phyloP scores from a whole-genome alignment of 2,888 invertebrate species.

The Taphrorychus bicolor region DNA sequence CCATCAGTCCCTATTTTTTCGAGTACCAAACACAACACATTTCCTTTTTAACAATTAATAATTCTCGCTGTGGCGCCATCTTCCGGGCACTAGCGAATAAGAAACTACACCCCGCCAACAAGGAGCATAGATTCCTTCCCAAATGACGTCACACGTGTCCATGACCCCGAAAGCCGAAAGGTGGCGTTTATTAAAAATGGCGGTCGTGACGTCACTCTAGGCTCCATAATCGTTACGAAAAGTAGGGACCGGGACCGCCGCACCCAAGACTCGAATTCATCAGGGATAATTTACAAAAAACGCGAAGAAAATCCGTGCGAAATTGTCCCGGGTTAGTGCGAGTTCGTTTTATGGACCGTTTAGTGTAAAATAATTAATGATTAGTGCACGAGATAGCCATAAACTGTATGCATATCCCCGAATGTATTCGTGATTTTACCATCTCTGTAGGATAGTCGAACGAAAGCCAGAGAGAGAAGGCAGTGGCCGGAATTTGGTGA shows the following conservation, averaged over 20 bases:
- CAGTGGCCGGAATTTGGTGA: conserved; percentile 37
- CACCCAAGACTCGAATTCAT: conserved; percentile 52
- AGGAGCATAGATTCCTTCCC: neutral
- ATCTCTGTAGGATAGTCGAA: conserved; percentile 56
- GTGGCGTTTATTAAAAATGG: conserved; percentile 47
- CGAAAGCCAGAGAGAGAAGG: conserved; percentile 33
- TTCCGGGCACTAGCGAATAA: no score
- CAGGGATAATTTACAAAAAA: conserved; percentile 43
- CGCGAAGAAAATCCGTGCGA: conserved; percentile 45
- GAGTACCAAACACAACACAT: no score
- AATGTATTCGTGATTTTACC: conserved; percentile 58
- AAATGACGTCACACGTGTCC: conserved; percentile 21
- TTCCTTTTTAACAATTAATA: no score
- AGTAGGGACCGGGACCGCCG: conserved; percentile 51
- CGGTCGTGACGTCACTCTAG: conserved; percentile 55
- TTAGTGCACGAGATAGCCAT: conserved; percentile 53
- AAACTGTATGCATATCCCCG: conserved; percentile 58
- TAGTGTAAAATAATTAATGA: conserved; percentile 55
- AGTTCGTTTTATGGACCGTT: conserved; percentile 49
- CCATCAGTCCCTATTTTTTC: no score
- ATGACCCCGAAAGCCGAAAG: conserved; percentile 25
- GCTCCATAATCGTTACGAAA: conserved; percentile 55
- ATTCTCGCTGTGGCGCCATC: neutral
- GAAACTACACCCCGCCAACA: neutral
- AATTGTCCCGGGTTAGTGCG: conserved; percentile 51